Evolutionary conservation across 2,888 invertebrate species (phyloP).

Genomic region (Drosophila formosana): DNA sequence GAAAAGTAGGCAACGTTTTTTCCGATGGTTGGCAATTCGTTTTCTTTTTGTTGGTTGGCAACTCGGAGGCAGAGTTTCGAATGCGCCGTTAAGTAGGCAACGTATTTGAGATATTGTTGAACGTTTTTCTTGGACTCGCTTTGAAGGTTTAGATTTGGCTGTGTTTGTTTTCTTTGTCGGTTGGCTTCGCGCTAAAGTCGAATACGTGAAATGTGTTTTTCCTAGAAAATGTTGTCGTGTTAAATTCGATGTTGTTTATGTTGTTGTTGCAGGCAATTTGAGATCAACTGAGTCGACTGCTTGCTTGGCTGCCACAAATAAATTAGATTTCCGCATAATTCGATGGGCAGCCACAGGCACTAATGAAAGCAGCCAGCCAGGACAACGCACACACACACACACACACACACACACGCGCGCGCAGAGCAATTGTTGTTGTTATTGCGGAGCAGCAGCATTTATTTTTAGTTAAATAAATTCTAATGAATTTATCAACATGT

Average conservation of each 20-base stretch:
- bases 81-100: conserved; percentile 21
- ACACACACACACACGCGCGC: too few relatives aligned
- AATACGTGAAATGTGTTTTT: conserved; percentile 24
- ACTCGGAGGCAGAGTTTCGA: background rate
- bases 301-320: conserved; percentile 44
- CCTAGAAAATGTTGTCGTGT: conserved; percentile 27
- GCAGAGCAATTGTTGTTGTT: conserved; percentile 12
- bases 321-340: conserved; percentile 69
- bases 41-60: too few relatives aligned
- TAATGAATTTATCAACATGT: conserved; percentile 68
- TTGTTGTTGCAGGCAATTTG: conserved; percentile 45
- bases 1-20: conserved; percentile 19
- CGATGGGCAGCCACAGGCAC: conserved; percentile 65
- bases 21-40: background rate
- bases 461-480: conserved; percentile 70
- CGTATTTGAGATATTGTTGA: background rate
- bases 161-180: background rate
- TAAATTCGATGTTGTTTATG: conserved; percentile 19
- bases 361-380: conserved; percentile 48
- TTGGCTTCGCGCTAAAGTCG: conserved; percentile 28
- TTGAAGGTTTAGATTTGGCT: background rate
- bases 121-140: conserved; percentile 1
- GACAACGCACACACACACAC: background rate
- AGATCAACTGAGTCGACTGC: conserved; percentile 45
- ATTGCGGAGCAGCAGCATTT: conserved; percentile 34